Evolutionary conservation across 2,797 vertebrate genomes (phyloP), one percentile per base, ranked within the genome.

Genomic region (Myripristis jacobus): DNA sequence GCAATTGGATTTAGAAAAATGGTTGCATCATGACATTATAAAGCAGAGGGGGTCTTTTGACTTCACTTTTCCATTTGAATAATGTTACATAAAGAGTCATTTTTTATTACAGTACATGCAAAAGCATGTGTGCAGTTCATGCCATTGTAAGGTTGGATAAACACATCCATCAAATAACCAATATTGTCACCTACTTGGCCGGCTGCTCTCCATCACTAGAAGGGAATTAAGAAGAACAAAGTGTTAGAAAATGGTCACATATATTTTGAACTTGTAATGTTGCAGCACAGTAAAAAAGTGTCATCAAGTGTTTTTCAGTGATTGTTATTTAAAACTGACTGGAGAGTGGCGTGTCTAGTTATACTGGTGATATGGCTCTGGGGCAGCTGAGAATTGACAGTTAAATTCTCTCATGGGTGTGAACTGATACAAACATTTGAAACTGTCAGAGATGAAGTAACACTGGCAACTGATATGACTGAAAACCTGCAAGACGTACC

Each of bases 141-240:
- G 65, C 6, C 24, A 1, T 4, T 24, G 24, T 47, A 8, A 46
- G 3, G 21, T n/a, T 56, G 5, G 11, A 4, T 4, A 0, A 44
- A 58, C 1, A 36, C 34, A 36, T 36, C 34, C 34, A 36, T 12
- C 34, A 36, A 36, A 36, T 12, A 7, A 12, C 34, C 34, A 10
- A 9, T 13, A 50, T 29, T 8, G 73, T 21, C 34, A 87, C 91
- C 22, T 87, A 93, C 91, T 88, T 91, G 10, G 85, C 57, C 65
- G 88, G 77, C 31, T 58, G 77, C 68, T 80, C 86, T 12, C 57
- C 62, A 64, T 81, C 78, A 21, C 80, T 83, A 10, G 71, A 41
- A 3, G 8, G 12, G 54, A 27, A 44, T 43, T 5, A 56, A 38
- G 3, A 36, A 47, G 21, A 11, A 18, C 2, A 70, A 1, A 10